phyloP scores from a whole-genome alignment of 2,888 invertebrate species.

The Urechis unicinctus region DNA sequence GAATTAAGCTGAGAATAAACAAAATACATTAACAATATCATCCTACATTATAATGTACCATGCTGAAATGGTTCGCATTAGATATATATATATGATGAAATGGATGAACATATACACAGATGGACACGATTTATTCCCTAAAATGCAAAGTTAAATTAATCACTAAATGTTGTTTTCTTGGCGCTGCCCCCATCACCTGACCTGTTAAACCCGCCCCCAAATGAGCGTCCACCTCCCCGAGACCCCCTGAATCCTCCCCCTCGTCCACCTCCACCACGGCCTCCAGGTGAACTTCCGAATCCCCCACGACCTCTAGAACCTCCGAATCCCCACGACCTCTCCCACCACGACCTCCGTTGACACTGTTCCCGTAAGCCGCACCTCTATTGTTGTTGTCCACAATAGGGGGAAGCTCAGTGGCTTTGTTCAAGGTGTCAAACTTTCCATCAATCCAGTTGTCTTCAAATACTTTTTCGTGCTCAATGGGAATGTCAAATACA shows the following conservation, averaged over 20 bases:
- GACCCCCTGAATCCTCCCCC: background rate
- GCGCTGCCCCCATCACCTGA: no score
- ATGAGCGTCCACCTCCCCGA: no score
- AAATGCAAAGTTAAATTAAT: no score
- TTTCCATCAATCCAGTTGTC: constrained; percentile 31
- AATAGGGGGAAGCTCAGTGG: constrained; percentile 37
- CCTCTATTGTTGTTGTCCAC: constrained; percentile 5
- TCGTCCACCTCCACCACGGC: background rate
- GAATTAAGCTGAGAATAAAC: no score
- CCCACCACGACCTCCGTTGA: background rate
- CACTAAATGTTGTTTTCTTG: no score
- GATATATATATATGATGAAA: no score
- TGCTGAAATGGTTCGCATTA: no score
- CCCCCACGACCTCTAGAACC: background rate
- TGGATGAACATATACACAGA: no score
- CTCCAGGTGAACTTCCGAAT: background rate
- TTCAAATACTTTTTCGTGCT: constrained; percentile 24
- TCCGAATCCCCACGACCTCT: background rate
- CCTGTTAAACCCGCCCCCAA: no score
- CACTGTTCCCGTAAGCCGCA: background rate
- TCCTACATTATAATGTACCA: no score
- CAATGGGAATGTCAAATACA: constrained; percentile 37
- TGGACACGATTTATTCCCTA: no score
- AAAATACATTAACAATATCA: no score
- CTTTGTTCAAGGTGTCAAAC: constrained; percentile 29